Evolutionary conservation across 2,888 invertebrate genomes (phyloP).

Genomic region (Orthosia gothica): DNA sequence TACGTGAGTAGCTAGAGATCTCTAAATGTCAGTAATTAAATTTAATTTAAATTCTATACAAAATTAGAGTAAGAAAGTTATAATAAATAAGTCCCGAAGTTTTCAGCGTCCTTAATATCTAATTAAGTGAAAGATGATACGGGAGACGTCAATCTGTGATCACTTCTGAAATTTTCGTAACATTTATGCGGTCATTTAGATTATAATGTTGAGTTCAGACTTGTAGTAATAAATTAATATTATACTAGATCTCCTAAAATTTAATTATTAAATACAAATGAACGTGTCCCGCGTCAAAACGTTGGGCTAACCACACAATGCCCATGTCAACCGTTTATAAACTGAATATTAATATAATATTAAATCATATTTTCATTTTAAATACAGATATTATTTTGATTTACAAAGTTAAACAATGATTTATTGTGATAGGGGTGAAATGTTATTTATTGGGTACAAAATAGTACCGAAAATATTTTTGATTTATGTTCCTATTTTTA

Average conservation of each 20-base stretch:
- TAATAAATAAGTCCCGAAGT: too few species aligned
- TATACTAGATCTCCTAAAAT: neutral
- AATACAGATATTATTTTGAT: constrained; percentile 13
- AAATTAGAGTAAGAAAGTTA: too few species aligned
- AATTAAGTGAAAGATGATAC: too few species aligned
- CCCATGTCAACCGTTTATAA: constrained; percentile 48
- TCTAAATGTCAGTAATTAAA: too few species aligned
- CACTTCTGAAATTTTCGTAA: too few species aligned
- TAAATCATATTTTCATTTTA: constrained; percentile 12
- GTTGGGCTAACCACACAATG: constrained; percentile 33
- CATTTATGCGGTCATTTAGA: too few species aligned
- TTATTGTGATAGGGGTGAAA: neutral
- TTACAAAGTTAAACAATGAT: constrained; percentile 13
- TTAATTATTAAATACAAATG: constrained; percentile 38
- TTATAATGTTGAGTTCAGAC: neutral
- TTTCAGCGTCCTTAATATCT: too few species aligned
- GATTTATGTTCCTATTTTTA: too few species aligned
- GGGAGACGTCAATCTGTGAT: too few species aligned
- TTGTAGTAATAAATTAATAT: neutral
- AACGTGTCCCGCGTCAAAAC: constrained; percentile 51
- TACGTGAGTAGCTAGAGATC: too few species aligned
- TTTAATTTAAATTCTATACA: too few species aligned
- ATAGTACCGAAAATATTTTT: neutral
- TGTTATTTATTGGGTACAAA: neutral
- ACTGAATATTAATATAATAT: constrained; percentile 38